Conservation (phyloP, 2,113 vertebrate species). For the Caretta caretta region DNA sequence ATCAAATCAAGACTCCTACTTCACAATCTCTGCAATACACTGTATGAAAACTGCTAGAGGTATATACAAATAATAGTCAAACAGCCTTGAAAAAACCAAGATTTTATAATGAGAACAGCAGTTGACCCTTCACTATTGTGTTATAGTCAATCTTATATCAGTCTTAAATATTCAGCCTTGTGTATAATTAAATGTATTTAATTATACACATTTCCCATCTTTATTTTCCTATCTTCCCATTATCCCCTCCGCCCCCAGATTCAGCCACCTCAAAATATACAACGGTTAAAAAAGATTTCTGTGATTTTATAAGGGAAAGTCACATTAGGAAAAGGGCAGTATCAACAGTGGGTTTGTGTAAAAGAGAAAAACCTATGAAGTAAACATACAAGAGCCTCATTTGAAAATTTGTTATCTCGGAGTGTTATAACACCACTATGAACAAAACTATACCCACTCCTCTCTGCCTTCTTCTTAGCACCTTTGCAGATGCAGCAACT, state of each 20-base stretch:
- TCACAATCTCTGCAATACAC: neutral
- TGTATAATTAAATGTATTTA: neutral
- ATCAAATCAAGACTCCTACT: neutral
- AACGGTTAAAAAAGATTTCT: neutral
- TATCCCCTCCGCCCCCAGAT: neutral
- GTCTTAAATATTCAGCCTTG: too few relatives aligned
- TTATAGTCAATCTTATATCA: neutral
- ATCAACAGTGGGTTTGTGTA: neutral
- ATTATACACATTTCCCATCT: neutral
- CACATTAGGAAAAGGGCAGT: neutral
- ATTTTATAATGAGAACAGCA: neutral
- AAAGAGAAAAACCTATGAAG: neutral
- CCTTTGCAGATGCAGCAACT: slow-evolving; percentile 30
- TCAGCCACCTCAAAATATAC: neutral
- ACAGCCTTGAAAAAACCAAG: neutral
- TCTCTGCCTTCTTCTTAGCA: slow-evolving; percentile 23
- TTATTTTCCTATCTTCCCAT: neutral
- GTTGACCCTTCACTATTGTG: slow-evolving; percentile 21
- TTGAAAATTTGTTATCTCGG: slow-evolving; percentile 22
- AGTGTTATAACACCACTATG: neutral
- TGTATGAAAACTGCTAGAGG: neutral
- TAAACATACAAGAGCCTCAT: slow-evolving; percentile 1
- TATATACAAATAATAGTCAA: neutral
- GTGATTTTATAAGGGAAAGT: neutral
- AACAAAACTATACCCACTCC: slow-evolving; percentile 9